phyloP scores from a whole-genome alignment of 1,140 invertebrate species.

The Condylostylus longicornis region DNA sequence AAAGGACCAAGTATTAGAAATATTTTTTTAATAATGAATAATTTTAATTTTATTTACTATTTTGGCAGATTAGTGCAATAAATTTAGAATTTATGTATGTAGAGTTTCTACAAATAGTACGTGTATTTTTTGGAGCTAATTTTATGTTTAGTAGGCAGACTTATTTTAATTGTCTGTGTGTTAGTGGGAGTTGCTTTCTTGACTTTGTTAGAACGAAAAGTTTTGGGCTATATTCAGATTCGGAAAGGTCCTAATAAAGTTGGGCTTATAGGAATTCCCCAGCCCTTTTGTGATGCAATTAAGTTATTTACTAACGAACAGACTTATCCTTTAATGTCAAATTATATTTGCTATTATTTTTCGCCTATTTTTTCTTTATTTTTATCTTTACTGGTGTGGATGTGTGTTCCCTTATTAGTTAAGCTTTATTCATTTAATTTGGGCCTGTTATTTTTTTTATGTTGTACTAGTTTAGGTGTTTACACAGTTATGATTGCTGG shows the following conservation, averaged over 20 bases:
- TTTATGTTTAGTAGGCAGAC: constrained; percentile 32
- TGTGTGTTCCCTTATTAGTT: constrained; percentile 32
- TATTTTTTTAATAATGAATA: constrained; percentile 30
- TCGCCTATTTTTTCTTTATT: constrained; percentile 40
- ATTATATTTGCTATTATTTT: constrained; percentile 40
- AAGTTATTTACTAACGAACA: constrained; percentile 48
- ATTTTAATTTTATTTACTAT: constrained; percentile 35
- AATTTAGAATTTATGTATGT: constrained; percentile 46
- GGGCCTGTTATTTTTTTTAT: constrained; percentile 25
- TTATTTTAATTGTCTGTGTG: constrained; percentile 37
- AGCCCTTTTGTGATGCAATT: constrained; percentile 50
- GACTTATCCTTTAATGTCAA: constrained; percentile 33
- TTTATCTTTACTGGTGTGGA: constrained; percentile 38
- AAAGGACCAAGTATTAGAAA: constrained; percentile 28
- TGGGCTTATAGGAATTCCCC: constrained; percentile 41
- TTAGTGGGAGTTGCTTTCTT: constrained; percentile 48
- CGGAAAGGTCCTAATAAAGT: constrained; percentile 55
- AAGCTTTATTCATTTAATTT: constrained; percentile 27
- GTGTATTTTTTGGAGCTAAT: constrained; percentile 32
- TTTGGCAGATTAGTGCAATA: constrained; percentile 46
- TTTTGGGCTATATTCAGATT: constrained; percentile 51
- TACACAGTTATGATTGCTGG: constrained; percentile 31
- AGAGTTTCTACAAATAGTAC: constrained; percentile 36
- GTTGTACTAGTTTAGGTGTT: constrained; percentile 36
- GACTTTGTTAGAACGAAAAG: constrained; percentile 49